phyloP scores from a whole-genome alignment of 2,888 invertebrate species.

The Himalopsyche kuldschensis region DNA sequence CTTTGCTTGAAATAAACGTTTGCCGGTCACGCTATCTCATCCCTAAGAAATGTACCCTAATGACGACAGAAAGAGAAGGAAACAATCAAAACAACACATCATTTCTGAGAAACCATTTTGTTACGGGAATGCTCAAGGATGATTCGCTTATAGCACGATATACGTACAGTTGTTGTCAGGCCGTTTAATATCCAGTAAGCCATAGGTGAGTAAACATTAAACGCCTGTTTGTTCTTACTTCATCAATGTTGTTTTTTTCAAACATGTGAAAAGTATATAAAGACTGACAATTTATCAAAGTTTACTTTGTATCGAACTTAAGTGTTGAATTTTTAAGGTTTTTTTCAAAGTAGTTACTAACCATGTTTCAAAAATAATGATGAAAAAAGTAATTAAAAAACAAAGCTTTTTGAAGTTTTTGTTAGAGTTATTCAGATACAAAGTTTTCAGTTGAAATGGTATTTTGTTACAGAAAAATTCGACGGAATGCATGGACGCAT shows the following conservation, averaged over 20 bases:
- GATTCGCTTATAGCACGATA: slow-evolving; percentile 14
- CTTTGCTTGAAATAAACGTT: slow-evolving; percentile 7
- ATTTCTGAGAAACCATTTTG: slow-evolving; percentile 26
- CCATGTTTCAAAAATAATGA: too few relatives aligned
- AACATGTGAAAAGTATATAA: background rate
- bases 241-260: background rate
- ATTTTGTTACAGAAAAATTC: too few relatives aligned
- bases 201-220: background rate
- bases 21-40: slow-evolving; percentile 28
- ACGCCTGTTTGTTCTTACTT: background rate
- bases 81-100: slow-evolving; percentile 30
- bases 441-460: too few relatives aligned
- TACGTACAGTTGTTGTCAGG: background rate
- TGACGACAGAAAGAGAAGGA: slow-evolving; percentile 18
- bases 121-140: slow-evolving; percentile 22
- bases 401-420: too few relatives aligned
- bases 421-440: too few relatives aligned
- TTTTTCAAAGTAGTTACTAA: too few relatives aligned
- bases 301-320: too few relatives aligned
- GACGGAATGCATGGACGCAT: too few relatives aligned
- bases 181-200: background rate
- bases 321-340: too few relatives aligned
- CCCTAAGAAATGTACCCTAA: slow-evolving; percentile 14
- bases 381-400: too few relatives aligned
- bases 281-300: too few relatives aligned